These are phyloP conservation scores for Anoura caudifer DNA, from an alignment of 2,113 vertebrate species.

Conservation along the genomic window DNA sequence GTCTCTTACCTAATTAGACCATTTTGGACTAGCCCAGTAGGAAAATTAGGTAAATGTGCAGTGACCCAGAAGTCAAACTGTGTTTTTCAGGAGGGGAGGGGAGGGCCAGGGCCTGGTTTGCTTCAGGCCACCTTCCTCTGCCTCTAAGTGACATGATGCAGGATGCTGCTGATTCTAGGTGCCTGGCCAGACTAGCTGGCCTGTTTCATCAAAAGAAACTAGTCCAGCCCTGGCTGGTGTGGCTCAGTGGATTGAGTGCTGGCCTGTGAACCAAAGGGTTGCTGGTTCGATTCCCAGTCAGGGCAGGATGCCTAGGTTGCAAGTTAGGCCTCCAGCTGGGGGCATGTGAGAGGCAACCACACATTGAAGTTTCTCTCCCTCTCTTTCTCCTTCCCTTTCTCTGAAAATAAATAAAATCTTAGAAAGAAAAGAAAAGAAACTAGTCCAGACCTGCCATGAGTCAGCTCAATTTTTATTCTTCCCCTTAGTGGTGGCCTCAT, in stretches of 20 bases:
- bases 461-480: not conserved
- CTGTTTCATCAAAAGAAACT: not conserved
- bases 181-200: too few relatives aligned
- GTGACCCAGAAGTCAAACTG: not conserved
- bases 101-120: not conserved
- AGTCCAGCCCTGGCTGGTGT: not conserved
- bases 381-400: too few relatives aligned
- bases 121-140: not conserved
- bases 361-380: too few relatives aligned
- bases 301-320: too few relatives aligned
- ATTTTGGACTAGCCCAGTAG: conserved; percentile 45
- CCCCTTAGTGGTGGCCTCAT: not conserved
- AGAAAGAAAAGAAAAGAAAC: not conserved
- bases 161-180: not conserved
- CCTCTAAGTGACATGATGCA: not conserved
- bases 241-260: too few relatives aligned
- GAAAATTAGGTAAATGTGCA: conserved; percentile 34
- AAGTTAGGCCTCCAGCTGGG: too few relatives aligned
- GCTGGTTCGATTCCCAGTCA: too few relatives aligned
- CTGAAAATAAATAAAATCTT: too few relatives aligned
- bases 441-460: not conserved
- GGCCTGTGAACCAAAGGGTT: too few relatives aligned
- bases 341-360: too few relatives aligned
- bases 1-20: conserved; percentile 33
- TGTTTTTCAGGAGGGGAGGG: not conserved